Percentiles rank a stretch among this genome's conserved stretches.
These are phyloP conservation scores for Trichomycterus rosablanca DNA, from an alignment of 2,113 vertebrate genomes.

Conservation along the genomic window DNA sequence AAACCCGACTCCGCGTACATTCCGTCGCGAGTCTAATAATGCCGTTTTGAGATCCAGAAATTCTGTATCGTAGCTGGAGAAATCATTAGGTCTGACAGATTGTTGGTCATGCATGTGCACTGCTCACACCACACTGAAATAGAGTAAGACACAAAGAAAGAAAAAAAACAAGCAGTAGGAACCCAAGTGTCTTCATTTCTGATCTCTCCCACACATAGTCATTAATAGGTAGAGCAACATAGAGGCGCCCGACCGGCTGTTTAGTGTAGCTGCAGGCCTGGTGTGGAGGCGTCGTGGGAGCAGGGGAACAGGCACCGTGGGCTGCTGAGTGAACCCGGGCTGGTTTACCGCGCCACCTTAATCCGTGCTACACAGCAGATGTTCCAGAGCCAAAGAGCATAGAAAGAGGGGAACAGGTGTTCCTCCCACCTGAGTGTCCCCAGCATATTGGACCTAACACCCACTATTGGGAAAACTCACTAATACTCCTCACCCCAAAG, in stretches of 20 bases:
- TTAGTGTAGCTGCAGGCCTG: conserved; percentile 31
- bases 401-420: conserved; percentile 40
- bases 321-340: conserved; percentile 27
- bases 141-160: conserved; percentile 22
- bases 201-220: conserved; percentile 35
- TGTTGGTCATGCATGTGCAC: conserved; percentile 9
- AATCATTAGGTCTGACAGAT: conserved; percentile 21
- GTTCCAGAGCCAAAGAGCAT: conserved; percentile 30
- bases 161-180: conserved; percentile 6
- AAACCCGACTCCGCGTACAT: neutral
- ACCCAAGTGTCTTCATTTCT: conserved; percentile 18
- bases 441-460: conserved; percentile 32
- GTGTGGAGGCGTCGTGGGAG: conserved; percentile 35
- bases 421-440: conserved; percentile 39
- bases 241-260: conserved; percentile 22
- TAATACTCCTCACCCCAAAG: neutral
- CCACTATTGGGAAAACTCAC: conserved; percentile 29
- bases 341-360: conserved; percentile 19
- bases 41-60: conserved; percentile 2
- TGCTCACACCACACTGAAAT: neutral
- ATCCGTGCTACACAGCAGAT: conserved; percentile 30
- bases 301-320: conserved; percentile 31
- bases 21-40: conserved; percentile 2
- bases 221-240: conserved; percentile 17
- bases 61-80: neutral